phyloP scores from a whole-genome alignment of 2,888 invertebrate species.

The Incurvaria masculella region DNA sequence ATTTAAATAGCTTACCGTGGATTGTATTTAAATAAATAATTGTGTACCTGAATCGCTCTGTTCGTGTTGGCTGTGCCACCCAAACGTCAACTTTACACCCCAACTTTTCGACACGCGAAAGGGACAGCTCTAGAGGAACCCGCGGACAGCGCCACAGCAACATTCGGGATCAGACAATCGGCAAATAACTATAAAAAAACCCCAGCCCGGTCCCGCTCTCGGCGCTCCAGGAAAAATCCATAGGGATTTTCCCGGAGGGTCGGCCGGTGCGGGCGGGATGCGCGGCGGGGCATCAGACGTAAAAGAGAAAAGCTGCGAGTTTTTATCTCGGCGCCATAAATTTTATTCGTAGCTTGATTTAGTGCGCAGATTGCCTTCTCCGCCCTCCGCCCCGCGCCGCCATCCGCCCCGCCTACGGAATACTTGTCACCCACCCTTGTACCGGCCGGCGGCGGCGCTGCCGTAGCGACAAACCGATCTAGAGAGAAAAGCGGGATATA shows the following conservation, averaged over 20 bases:
- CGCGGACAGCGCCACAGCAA: conserved; percentile 52
- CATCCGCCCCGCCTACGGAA: conserved; percentile 42
- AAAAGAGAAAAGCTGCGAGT: conserved; percentile 62
- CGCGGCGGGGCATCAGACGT: conserved; percentile 28
- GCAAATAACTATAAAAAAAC: conserved; percentile 53
- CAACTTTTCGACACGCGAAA: too few species aligned
- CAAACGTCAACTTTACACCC: too few species aligned
- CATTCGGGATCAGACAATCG: conserved; percentile 35
- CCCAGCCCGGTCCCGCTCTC: conserved; percentile 50
- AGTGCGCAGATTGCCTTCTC: conserved; percentile 58
- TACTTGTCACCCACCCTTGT: conserved; percentile 47
- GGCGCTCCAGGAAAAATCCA: conserved; percentile 57
- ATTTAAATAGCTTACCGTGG: too few species aligned
- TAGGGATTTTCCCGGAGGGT: conserved; percentile 52
- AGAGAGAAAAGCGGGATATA: too few species aligned
- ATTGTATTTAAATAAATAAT: too few species aligned
- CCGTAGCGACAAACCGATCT: too few species aligned
- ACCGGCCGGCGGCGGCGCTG: background rate
- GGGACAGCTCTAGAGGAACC: too few species aligned
- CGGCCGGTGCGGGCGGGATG: conserved; percentile 22
- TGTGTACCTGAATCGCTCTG: too few species aligned
- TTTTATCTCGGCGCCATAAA: conserved; percentile 61
- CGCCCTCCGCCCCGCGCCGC: conserved; percentile 22
- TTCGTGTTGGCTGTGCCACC: too few species aligned
- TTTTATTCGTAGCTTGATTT: conserved; percentile 61